Base-by-base conservation (phyloP, 2,888 invertebrate species). In the Lycia hirtaria region DNA sequence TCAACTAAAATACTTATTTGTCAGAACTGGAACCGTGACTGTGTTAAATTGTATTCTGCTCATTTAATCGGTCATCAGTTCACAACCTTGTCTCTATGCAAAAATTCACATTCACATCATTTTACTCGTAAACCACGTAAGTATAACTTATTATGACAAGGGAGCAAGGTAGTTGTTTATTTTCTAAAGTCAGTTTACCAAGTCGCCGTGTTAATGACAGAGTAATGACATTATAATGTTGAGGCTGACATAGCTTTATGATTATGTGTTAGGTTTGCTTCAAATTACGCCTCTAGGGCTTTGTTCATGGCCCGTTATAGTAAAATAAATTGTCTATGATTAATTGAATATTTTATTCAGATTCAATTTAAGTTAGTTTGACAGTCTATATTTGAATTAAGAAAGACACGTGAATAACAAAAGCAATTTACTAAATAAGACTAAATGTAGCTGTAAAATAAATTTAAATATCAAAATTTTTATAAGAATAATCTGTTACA, bases 161-260 rank as follows among this genome's bases (percentile, higher is more conserved):
- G 57, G 28, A 43, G 12, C 7, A 7, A 1, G 30, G 4, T 0
- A 19, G 22, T n/a, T 20, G 6, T 45, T 17, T 37, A 9, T 48
- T 37, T 30, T 22, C n/a, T 22, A n/a, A 43, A 33, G 51, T 19
- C 22, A 40, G 32, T 40, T 56, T 44, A 43, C 56, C 12, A 43
- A 60, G 58, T 60, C 48, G 45, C 56, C 53, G 44, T 33, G 33
- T 41, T 60, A 64, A 64, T 64, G 62, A 60, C 59, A 60, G 62
- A 52, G 61, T 62, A 62, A 60, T 62, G 64, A 60, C 64, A 62
- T 64, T 62, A 60, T 64, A 64, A 64, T 62, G 45, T 24, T 52
- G 43, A 43, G 48, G 45, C 56, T 60, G 45, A 52, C 48, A 55
- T 44, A 30, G 52, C 30, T 56, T 41, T 52, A 58, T 55, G 50